phyloP scores from a whole-genome alignment of 2,797 vertebrate genomes.

The Typhlichthys subterraneus region DNA sequence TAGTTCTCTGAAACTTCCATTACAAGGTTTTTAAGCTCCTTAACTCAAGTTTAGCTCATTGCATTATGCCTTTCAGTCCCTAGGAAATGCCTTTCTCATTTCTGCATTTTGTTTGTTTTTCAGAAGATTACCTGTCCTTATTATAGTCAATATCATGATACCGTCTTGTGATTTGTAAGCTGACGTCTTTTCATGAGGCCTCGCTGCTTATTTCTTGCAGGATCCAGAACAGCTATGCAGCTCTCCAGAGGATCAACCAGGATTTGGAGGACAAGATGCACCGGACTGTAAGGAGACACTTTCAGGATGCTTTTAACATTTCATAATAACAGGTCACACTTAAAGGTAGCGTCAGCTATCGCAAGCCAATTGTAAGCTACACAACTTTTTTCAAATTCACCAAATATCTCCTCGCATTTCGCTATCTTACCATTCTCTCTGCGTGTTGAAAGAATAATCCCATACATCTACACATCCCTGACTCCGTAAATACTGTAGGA shows the following conservation, averaged over 20 bases:
- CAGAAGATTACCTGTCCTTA: conserved; percentile 13
- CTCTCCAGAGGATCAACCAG: conserved; percentile 95
- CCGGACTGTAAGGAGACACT: conserved; percentile 82
- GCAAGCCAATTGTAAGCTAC: no score
- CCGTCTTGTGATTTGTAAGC: conserved; percentile 9
- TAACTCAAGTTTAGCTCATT: conserved; percentile 27
- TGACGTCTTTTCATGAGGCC: background rate
- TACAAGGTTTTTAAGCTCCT: conserved; percentile 14
- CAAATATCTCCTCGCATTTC: no score
- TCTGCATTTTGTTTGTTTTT: conserved; percentile 2
- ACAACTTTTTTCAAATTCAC: no score
- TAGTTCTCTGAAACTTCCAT: background rate
- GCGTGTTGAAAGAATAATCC: no score
- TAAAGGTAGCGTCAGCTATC: no score
- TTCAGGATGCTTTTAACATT: background rate
- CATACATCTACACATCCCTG: no score
- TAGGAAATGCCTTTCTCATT: background rate
- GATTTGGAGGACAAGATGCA: conserved; percentile 95
- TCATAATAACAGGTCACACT: background rate
- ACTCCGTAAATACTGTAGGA: no score
- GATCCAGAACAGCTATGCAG: conserved; percentile 94
- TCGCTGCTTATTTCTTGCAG: conserved; percentile 67
- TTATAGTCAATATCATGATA: conserved; percentile 13
- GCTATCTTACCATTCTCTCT: no score
- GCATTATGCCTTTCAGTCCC: conserved; percentile 36